Evolutionary conservation across 2,797 vertebrate species (phyloP).

Genomic region (Spinus olivaceus): DNA sequence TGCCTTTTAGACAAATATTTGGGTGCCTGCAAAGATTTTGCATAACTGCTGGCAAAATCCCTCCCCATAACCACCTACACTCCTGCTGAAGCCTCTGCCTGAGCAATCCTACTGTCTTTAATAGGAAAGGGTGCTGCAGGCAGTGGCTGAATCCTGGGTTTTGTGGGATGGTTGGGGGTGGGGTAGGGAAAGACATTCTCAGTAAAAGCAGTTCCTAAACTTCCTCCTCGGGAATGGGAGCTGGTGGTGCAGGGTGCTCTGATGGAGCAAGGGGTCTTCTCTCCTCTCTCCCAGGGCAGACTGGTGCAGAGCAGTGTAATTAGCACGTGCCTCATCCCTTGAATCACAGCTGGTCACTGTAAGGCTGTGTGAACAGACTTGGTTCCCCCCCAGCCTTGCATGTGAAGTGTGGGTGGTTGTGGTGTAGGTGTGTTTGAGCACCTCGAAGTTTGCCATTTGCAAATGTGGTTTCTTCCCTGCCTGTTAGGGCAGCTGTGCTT

Average conservation of each 20-base stretch:
- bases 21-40: not conserved
- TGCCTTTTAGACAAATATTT: not conserved
- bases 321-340: fast-evolving
- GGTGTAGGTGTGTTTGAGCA: not conserved
- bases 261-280: not conserved
- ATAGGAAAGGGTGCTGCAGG: not conserved
- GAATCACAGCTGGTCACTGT: not conserved
- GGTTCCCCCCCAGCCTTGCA: not conserved
- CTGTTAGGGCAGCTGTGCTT: not conserved
- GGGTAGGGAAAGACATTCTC: not conserved
- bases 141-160: not conserved
- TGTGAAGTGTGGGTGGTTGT: not conserved
- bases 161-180: not conserved
- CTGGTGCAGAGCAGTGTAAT: not conserved
- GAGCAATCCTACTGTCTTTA: not conserved
- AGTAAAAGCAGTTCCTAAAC: not conserved
- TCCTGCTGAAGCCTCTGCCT: not conserved
- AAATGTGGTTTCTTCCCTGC: not conserved
- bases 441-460: not conserved
- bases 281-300: not conserved
- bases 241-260: not conserved
- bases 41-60: not conserved
- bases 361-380: not conserved
- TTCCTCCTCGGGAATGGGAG: not conserved
- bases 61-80: not conserved